Conservation (phyloP, 2,113 vertebrate genomes). For the Caracal caracal region DNA sequence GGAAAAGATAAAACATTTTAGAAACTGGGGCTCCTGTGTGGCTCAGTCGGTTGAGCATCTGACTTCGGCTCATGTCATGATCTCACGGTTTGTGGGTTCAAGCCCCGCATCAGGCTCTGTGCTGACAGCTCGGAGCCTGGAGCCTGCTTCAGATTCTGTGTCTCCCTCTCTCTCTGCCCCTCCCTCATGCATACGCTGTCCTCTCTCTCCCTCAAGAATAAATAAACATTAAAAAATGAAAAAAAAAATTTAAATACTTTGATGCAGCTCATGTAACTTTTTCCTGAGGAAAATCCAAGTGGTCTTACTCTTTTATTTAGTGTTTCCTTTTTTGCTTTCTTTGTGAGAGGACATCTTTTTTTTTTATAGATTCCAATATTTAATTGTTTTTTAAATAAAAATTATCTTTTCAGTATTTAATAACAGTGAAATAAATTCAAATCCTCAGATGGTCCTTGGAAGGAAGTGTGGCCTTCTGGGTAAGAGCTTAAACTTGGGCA, state of each 20-base stretch:
- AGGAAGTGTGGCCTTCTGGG: neutral
- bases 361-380: neutral
- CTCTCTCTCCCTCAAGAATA: too few relatives aligned
- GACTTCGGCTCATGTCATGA: too few relatives aligned
- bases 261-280: conserved; percentile 26
- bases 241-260: neutral
- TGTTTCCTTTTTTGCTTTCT: conserved; percentile 36
- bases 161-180: too few relatives aligned
- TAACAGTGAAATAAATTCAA: conserved; percentile 6
- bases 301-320: neutral
- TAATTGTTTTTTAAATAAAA: conserved; percentile 43
- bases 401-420: neutral
- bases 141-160: too few relatives aligned
- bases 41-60: too few relatives aligned
- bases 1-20: neutral
- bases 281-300: conserved; percentile 37
- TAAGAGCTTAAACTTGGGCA: conserved; percentile 4
- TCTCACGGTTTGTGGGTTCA: too few relatives aligned
- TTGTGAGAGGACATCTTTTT: conserved; percentile 4
- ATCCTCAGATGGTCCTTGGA: neutral
- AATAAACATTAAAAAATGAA: too few relatives aligned
- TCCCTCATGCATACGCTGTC: too few relatives aligned
- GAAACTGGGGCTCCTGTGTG: too few relatives aligned
- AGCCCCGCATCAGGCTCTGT: too few relatives aligned
- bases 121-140: too few relatives aligned